Base-by-base conservation (phyloP, 2,888 invertebrate species). In the Limenitis camilla region DNA sequence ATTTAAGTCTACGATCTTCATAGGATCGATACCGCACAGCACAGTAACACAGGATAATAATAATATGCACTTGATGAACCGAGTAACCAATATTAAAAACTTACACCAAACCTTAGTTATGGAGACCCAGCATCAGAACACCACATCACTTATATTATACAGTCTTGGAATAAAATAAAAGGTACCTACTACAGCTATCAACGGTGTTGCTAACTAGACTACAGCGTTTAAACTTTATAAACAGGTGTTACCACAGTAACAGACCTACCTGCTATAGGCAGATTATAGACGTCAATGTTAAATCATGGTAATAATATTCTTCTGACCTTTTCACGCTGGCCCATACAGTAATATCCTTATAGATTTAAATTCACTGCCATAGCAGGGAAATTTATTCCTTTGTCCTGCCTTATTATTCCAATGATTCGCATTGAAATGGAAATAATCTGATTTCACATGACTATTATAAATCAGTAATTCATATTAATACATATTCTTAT, bases 241-340 rank as follows among this genome's bases (percentile, higher is more conserved):
- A 46, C 33, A 47, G 39, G 35, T 48, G 31, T 40, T 41, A 36
- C n/a, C 2, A 52, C 40, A 39, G 29, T 49, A 49, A 10, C 11
- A 32, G 30, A 11, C 38, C 38, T 40, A 40, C 46, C 44, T 45
- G 27, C 32, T 44, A 50, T 54, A 46, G 56, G 40, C 40, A 44
- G 54, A 49, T 48, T 40, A 38, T 6, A 35, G 7, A n/a, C 29
- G 11, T 40, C 19, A n/a, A 40, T 44, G 19, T 46, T 6, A 48
- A 56, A 46, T 50, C 49, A 31, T 52, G 42, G 57, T 56, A 61
- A 59, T 58, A 63, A n/a, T n/a, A n/a, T n/a, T 58, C 50, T 53
- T 49, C 49, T 59, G 59, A 62, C 59, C 58, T 59, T 61, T 53
- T 33, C 40, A 40, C 32, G 54, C 51, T 46, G 19, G 39, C 43